Percentiles rank a stretch among this genome's conserved stretches.
These are phyloP conservation scores for Paradisaea rubra DNA, from an alignment of 2,113 vertebrate species.

Conservation along the genomic window DNA sequence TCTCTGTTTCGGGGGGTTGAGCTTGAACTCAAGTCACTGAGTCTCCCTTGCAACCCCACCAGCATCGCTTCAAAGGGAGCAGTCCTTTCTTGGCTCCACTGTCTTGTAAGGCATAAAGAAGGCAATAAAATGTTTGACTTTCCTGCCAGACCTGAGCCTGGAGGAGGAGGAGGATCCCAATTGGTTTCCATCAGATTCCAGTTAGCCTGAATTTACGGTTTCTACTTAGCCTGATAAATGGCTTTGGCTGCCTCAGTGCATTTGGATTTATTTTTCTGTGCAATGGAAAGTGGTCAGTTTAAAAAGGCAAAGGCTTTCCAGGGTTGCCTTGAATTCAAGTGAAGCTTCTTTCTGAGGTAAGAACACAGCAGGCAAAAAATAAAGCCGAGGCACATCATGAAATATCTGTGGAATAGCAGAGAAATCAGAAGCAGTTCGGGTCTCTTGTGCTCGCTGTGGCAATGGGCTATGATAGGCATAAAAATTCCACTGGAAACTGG, in stretches of 20 bases:
- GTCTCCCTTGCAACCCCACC: not conserved
- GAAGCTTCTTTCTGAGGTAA: not conserved
- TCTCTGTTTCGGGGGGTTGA: not conserved
- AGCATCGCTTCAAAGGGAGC: not conserved
- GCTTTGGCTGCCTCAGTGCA: not conserved
- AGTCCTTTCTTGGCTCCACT: not conserved
- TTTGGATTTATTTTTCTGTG: constrained; percentile 24
- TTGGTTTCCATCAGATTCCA: constrained; percentile 53
- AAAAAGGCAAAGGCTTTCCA: constrained; percentile 13
- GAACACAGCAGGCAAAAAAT: not conserved
- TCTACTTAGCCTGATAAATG: constrained; percentile 48
- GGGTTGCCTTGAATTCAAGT: not conserved
- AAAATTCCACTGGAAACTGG: constrained; percentile 47
- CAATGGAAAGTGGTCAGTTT: not conserved
- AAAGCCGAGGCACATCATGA: not conserved
- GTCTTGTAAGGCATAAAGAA: constrained; percentile 10
- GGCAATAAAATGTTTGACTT: constrained; percentile 23
- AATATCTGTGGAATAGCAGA: not conserved
- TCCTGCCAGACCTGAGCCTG: constrained; percentile 37
- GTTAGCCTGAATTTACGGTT: constrained; percentile 45
- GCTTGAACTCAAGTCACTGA: not conserved
- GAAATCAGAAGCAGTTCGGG: not conserved
- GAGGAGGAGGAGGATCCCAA: constrained; percentile 43
- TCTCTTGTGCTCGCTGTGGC: not conserved
- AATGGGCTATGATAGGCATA: constrained; percentile 11